These are phyloP conservation scores for Metridium senile DNA, from an alignment of 92 coral and sea anemone genomes.

Conservation along the genomic window DNA sequence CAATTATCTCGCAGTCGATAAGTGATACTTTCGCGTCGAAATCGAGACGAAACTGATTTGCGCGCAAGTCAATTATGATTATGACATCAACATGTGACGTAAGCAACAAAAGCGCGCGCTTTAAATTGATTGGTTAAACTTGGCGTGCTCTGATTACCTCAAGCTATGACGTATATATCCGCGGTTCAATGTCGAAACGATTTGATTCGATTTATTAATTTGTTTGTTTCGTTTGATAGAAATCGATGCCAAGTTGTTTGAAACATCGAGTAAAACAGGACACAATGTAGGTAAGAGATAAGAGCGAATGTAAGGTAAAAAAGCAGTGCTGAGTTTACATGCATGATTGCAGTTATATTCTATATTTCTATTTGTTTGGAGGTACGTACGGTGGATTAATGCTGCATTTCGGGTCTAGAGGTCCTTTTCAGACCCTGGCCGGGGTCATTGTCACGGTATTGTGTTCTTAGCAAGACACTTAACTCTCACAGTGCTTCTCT, in stretches of 20 bases:
- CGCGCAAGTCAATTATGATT: background rate
- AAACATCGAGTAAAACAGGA: constrained; percentile 91
- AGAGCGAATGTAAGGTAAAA: background rate
- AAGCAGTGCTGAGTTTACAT: no score
- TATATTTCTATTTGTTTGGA: no score
- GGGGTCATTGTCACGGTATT: no score
- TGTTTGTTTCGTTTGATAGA: constrained; percentile 23
- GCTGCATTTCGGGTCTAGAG: no score
- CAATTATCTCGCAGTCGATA: no score
- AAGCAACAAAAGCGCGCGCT: background rate
- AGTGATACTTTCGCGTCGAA: background rate
- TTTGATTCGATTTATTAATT: background rate
- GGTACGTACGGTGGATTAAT: no score
- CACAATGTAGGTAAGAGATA: constrained; percentile 80
- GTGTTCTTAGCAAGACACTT: no score
- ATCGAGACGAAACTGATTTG: background rate
- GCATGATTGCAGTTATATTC: no score
- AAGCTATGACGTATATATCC: background rate
- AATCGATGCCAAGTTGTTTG: constrained; percentile 72
- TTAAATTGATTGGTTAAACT: background rate
- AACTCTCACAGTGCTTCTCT: no score
- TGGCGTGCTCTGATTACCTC: background rate
- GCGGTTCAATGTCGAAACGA: no score
- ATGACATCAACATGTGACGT: background rate
- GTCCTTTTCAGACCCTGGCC: no score